phyloP scores from a whole-genome alignment of 2,113 vertebrate species.

The Nyctereutes procyonoides region DNA sequence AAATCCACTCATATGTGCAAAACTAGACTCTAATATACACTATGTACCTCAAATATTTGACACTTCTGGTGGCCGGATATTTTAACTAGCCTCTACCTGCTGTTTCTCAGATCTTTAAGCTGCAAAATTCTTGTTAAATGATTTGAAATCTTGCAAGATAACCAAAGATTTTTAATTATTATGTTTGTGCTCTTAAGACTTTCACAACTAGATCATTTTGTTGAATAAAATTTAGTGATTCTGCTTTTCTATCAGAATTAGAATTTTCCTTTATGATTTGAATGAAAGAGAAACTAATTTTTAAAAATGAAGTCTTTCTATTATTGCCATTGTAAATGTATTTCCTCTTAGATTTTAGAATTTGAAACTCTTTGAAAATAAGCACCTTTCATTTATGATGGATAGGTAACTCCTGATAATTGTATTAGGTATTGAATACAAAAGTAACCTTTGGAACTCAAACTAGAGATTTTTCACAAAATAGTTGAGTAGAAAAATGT shows the following conservation, averaged over 20 bases:
- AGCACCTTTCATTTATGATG: conserved; percentile 5
- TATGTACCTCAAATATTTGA: conserved; percentile 52
- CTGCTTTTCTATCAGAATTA: neutral
- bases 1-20: conserved; percentile 38
- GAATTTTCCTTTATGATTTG: neutral
- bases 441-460: conserved; percentile 33
- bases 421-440: neutral
- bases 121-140: conserved; percentile 59
- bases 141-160: conserved; percentile 10
- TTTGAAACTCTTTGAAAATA: conserved; percentile 51
- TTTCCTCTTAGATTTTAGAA: conserved; percentile 52
- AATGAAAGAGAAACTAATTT: conserved; percentile 51
- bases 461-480: conserved; percentile 1
- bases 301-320: conserved; percentile 52
- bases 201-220: conserved; percentile 13
- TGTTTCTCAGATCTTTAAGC: conserved; percentile 42
- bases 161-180: conserved; percentile 67
- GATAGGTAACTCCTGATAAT: conserved; percentile 54
- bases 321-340: conserved; percentile 36
- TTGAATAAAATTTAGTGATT: conserved; percentile 64
- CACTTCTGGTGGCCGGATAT: neutral
- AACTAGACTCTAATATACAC: neutral
- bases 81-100: conserved; percentile 52
- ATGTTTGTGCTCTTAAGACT: conserved; percentile 19
- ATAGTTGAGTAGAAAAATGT: neutral